These are phyloP conservation scores for Paelopatides confundens DNA, from an alignment of 53 echinoderm and acorn worm species.

Conservation along the genomic window DNA sequence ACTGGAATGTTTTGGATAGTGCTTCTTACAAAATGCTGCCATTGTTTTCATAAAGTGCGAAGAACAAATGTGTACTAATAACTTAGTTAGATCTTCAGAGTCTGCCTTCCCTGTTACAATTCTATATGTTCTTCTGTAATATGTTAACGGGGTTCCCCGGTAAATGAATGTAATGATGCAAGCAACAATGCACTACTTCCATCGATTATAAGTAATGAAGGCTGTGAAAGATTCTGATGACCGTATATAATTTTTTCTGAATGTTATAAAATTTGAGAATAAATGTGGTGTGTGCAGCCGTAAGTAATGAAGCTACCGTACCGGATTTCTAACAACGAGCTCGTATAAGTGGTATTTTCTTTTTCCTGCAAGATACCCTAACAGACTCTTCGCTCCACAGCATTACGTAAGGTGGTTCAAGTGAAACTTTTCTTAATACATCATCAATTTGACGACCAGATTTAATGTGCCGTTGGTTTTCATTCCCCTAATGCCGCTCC, in stretches of 20 bases:
- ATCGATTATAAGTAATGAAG: not conserved
- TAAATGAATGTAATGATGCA: not conserved
- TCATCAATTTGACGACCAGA: not conserved
- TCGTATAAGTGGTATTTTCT: not conserved
- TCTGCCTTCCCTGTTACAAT: not conserved
- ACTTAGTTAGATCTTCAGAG: not conserved
- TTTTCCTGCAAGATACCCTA: not conserved
- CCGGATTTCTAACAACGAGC: not conserved
- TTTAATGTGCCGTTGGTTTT: not conserved
- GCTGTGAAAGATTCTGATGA: not conserved
- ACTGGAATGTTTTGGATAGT: not conserved
- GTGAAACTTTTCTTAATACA: not conserved
- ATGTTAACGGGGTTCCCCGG: not conserved
- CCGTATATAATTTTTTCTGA: conserved; percentile 15
- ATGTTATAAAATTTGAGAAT: not conserved
- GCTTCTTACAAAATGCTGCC: conserved; percentile 8
- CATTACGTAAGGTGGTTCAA: not conserved
- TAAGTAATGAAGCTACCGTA: not conserved
- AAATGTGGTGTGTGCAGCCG: not conserved
- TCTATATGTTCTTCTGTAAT: not conserved
- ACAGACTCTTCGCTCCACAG: not conserved
- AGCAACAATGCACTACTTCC: not conserved
- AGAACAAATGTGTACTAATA: conserved; percentile 9
- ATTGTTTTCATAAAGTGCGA: conserved; percentile 29
- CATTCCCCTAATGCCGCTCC: not conserved